Base-by-base conservation (phyloP, 2,113 vertebrate genomes). In the Sardina pilchardus region DNA sequence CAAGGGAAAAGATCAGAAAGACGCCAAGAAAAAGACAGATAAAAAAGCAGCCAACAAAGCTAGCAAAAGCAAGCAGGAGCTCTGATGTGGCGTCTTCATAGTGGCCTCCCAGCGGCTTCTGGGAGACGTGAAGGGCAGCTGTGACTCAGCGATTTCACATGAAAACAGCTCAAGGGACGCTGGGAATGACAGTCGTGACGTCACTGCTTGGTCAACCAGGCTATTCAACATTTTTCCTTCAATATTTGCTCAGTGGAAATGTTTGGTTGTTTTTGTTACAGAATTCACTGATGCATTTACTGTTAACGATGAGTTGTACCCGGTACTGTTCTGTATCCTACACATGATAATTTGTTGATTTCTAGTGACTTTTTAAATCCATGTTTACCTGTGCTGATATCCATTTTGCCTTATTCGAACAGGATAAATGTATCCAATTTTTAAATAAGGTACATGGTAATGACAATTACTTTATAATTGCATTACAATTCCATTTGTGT, bases 1-100 rank as follows among this genome's bases (percentile, higher is more conserved):
- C 63, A 95, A 96, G 86, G 97, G 95, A 90, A 95, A 95, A 48
- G 89, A 94, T 90, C 96, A 96, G 93, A 94, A 93, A 0, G 94
- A 92, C 1, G 84, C 89, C 59, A 95, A 96, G 87, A 97, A 95
- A 91, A 95, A 95, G 71, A 93, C 81, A 43, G 89, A 94, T 90
- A 96, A 96, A 93, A 94, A 94, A 0, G 94, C 95, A 71, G 95
- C 93, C 50, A 98, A 96, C 88, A 92, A 88, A 26, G 95, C 96
- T 0, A 91, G 93, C 67, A 91, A 84, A 71, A 59, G 85, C 45
- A 96, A 95, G 67, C 94, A 95, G 85, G 98, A 99, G 34, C 96
- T 99, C 90, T 99, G 91, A 97, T 48, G 26, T 39, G 24, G 3
- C 0, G n/a, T 44, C 24, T 78, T 12, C 12, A 30, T 36, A 36